Conservation (phyloP, 2,113 vertebrate genomes). For the Chionodraco myersi region DNA sequence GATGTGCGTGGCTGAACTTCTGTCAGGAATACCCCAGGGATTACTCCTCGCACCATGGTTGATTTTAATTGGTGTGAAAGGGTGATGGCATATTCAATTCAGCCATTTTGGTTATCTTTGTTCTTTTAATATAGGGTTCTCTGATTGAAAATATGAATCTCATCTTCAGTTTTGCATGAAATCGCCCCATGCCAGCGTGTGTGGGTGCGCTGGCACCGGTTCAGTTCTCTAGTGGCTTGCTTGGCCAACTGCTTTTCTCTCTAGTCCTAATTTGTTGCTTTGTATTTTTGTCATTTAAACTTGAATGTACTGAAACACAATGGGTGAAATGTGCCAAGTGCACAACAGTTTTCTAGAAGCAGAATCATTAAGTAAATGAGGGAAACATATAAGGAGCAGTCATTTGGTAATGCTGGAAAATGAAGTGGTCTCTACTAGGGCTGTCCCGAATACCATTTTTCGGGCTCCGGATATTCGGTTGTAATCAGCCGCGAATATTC, state of each 20-base stretch:
- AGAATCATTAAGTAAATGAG: conserved; percentile 17
- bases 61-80: conserved; percentile 26
- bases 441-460: too few relatives aligned
- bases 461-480: too few relatives aligned
- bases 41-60: not conserved
- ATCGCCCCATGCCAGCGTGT: conserved; percentile 43
- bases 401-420: not conserved
- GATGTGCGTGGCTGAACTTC: not conserved
- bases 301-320: conserved; percentile 40
- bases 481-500: too few relatives aligned
- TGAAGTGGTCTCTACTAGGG: too few relatives aligned
- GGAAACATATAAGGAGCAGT: conserved; percentile 4
- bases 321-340: conserved; percentile 12
- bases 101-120: conserved; percentile 21
- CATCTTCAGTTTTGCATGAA: conserved; percentile 48
- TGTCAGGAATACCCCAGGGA: conserved; percentile 7
- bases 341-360: conserved; percentile 14
- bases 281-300: conserved; percentile 53
- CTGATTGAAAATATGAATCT: conserved; percentile 49
- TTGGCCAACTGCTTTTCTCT: conserved; percentile 71
- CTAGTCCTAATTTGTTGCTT: conserved; percentile 59
- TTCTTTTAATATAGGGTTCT: conserved; percentile 45
- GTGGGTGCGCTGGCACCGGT: conserved; percentile 69
- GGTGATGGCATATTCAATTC: not conserved
- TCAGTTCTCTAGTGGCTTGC: conserved; percentile 64